Conservation (phyloP, 2,888 invertebrate species). For the Euzetes globulus region DNA sequence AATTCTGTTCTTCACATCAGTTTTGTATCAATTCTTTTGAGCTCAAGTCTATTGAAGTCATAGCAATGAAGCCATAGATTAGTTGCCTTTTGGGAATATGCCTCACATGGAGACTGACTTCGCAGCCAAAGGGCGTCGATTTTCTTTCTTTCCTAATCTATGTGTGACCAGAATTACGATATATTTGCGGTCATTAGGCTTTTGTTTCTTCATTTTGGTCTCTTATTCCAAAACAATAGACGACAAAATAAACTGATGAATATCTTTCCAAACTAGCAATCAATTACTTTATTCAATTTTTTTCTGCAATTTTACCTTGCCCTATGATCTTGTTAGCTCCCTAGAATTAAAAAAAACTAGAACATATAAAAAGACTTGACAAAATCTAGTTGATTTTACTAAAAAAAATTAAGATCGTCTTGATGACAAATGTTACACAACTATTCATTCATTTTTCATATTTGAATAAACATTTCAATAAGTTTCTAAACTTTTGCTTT, state of each 20-base stretch:
- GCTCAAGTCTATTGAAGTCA: background rate
- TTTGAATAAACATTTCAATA: no score
- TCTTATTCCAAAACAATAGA: background rate
- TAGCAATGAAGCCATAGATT: background rate
- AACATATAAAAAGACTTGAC: no score
- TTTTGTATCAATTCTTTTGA: background rate
- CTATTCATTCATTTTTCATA: no score
- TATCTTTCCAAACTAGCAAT: background rate
- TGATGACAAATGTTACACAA: no score
- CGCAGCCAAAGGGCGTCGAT: slow-evolving; percentile 19
- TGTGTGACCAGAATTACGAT: slow-evolving; percentile 23
- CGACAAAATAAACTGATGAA: background rate
- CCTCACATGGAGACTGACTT: background rate
- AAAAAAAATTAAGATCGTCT: no score
- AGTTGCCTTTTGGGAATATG: background rate
- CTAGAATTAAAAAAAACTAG: no score
- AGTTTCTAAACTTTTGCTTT: no score
- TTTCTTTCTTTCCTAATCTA: background rate
- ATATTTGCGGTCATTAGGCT: background rate
- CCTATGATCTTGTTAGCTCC: no score
- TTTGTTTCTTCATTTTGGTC: background rate
- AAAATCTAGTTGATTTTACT: no score
- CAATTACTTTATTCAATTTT: no score
- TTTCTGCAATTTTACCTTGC: no score
- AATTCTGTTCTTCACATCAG: slow-evolving; percentile 1